These are phyloP conservation scores for Porites lobata DNA, from an alignment of 92 coral and sea anemone genomes.

Conservation along the genomic window DNA sequence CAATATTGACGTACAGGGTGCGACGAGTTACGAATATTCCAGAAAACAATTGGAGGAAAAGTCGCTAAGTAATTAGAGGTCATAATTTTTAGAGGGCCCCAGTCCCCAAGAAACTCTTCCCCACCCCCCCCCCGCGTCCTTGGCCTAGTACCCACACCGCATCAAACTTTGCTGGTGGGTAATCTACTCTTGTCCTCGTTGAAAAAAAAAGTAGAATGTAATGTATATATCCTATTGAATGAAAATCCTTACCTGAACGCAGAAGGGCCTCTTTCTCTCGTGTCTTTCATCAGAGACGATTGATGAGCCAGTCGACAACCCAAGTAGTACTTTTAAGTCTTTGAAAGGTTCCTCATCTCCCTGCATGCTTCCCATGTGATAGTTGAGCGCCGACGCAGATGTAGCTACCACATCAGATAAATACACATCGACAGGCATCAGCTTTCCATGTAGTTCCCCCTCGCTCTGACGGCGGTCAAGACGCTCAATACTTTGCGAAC, in stretches of 20 bases:
- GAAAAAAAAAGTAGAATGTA: too few relatives aligned
- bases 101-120: too few relatives aligned
- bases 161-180: too few relatives aligned
- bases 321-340: constrained; percentile 59
- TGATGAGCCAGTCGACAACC: constrained; percentile 81
- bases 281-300: constrained; percentile 79
- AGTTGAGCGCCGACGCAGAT: constrained; percentile 82
- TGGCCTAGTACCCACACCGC: too few relatives aligned
- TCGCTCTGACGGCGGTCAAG: constrained; percentile 64
- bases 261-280: constrained; percentile 17
- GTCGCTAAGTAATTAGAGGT: too few relatives aligned
- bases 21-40: too few relatives aligned
- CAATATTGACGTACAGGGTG: too few relatives aligned
- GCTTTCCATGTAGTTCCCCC: constrained; percentile 52
- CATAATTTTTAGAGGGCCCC: too few relatives aligned
- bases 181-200: too few relatives aligned
- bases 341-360: constrained; percentile 24
- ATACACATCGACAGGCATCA: constrained; percentile 73
- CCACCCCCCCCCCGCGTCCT: too few relatives aligned
- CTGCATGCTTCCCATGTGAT: constrained; percentile 67
- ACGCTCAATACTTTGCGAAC: constrained; percentile 71
- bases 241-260: constrained; percentile 49
- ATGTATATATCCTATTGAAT: constrained; percentile 72
- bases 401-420: constrained; percentile 87
- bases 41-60: too few relatives aligned